Evolutionary conservation across 2,797 vertebrate genomes (phyloP).

Genomic region (Nasua narica): DNA sequence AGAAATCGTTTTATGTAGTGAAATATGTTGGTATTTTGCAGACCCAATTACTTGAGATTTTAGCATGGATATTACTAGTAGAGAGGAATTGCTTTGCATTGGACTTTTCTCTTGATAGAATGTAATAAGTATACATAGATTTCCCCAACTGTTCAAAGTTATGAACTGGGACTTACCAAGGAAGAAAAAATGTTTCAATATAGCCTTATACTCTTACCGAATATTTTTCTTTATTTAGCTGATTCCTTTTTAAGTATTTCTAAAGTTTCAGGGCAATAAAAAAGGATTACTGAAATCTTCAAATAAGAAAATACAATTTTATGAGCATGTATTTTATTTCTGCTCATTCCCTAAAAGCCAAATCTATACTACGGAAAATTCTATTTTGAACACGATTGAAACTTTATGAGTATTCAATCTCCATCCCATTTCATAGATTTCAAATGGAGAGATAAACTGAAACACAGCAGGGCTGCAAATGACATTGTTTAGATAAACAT

Average conservation of each 20-base stretch:
- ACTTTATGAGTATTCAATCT: constrained; percentile 59
- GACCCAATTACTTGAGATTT: constrained; percentile 46
- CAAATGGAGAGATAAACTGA: constrained; percentile 40
- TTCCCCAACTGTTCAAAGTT: constrained; percentile 49
- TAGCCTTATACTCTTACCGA: constrained; percentile 48
- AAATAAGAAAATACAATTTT: constrained; percentile 58
- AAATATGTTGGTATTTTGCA: constrained; percentile 30
- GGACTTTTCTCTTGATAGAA: constrained; percentile 57
- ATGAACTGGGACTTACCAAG: constrained; percentile 58
- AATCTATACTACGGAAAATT: constrained; percentile 52
- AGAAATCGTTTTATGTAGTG: not conserved
- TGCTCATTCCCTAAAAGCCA: constrained; percentile 29
- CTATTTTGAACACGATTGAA: constrained; percentile 42
- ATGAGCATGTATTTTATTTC: constrained; percentile 59
- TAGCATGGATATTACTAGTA: constrained; percentile 41
- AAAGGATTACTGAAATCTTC: constrained; percentile 33
- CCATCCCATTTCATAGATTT: constrained; percentile 54
- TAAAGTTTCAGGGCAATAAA: constrained; percentile 51
- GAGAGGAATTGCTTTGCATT: constrained; percentile 28
- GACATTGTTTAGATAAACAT: constrained; percentile 54
- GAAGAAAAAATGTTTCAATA: constrained; percentile 40
- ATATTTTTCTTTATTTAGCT: constrained; percentile 54
- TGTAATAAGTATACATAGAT: constrained; percentile 59
- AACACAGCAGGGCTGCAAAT: constrained; percentile 21
- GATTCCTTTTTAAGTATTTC: constrained; percentile 44